phyloP scores from a whole-genome alignment of 2,113 vertebrate species.

The Cyprinodon variegatus region DNA sequence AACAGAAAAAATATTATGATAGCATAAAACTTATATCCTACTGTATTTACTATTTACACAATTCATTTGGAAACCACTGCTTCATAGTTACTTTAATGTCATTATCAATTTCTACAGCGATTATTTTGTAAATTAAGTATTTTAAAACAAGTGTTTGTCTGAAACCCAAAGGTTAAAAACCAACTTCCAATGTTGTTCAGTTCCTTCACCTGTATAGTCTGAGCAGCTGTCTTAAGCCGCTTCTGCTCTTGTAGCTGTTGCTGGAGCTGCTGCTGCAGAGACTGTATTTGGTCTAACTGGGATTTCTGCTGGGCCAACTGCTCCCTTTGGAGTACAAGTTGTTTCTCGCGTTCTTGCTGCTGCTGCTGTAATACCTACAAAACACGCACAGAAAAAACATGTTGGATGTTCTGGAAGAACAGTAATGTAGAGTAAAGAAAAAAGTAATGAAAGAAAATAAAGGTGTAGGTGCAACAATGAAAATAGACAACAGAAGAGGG shows the following conservation, averaged over 20 bases:
- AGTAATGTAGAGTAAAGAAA: not conserved
- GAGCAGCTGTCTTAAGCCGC: constrained; percentile 83
- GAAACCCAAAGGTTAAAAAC: not conserved
- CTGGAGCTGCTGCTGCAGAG: constrained; percentile 95
- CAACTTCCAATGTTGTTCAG: not conserved
- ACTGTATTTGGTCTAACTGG: constrained; percentile 97
- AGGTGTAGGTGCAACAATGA: constrained; percentile 8
- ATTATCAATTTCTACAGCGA: no score
- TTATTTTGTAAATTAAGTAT: no score
- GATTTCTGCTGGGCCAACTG: constrained; percentile 96
- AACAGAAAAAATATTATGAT: no score
- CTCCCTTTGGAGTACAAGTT: constrained; percentile 92
- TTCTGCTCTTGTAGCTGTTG: constrained; percentile 97
- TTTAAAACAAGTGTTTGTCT: no score
- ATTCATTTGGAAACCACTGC: no score
- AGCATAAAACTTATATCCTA: no score
- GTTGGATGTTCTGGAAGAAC: not conserved
- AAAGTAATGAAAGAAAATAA: constrained; percentile 5
- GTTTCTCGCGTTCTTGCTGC: constrained; percentile 93
- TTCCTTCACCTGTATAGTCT: constrained; percentile 47
- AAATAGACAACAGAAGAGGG: constrained; percentile 5
- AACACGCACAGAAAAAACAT: not conserved
- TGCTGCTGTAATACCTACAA: constrained; percentile 93
- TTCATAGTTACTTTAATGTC: no score
- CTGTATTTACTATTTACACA: no score